Conservation (phyloP, 2,888 invertebrate species). For the Julus scandinavius region DNA sequence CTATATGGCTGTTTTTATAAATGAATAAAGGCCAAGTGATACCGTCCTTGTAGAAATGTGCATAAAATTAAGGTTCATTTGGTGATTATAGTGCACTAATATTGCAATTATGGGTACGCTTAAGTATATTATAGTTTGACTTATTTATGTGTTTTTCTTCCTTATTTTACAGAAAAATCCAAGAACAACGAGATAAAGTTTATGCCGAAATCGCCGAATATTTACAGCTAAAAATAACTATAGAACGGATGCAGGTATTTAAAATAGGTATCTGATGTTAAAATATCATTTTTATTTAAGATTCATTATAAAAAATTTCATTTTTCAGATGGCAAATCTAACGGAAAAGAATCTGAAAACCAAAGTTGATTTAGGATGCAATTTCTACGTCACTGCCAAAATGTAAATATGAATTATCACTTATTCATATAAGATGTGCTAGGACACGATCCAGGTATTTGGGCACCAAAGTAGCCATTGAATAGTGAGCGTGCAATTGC, state of each 20-base stretch:
- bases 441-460: too few species aligned
- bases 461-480: too few species aligned
- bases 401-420: conserved; percentile 65
- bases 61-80: too few species aligned
- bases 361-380: conserved; percentile 83
- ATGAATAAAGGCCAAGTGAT: too few species aligned
- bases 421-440: too few species aligned
- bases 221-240: conserved; percentile 76
- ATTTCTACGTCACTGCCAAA: conserved; percentile 82
- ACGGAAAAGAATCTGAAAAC: conserved; percentile 74
- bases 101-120: too few species aligned
- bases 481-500: too few species aligned
- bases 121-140: background rate
- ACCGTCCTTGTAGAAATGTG: too few species aligned
- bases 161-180: conserved; percentile 61
- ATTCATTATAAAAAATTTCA: conserved; percentile 48
- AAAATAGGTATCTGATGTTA: background rate
- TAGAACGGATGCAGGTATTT: conserved; percentile 71
- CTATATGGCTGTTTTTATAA: too few species aligned
- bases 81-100: too few species aligned
- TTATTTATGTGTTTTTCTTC: background rate
- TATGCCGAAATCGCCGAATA: conserved; percentile 79
- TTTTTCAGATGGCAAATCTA: conserved; percentile 68
- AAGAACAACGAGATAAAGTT: conserved; percentile 71
- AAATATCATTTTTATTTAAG: background rate